Evolutionary conservation across 1,140 invertebrate genomes (phyloP).

Genomic region (Myzus persicae): DNA sequence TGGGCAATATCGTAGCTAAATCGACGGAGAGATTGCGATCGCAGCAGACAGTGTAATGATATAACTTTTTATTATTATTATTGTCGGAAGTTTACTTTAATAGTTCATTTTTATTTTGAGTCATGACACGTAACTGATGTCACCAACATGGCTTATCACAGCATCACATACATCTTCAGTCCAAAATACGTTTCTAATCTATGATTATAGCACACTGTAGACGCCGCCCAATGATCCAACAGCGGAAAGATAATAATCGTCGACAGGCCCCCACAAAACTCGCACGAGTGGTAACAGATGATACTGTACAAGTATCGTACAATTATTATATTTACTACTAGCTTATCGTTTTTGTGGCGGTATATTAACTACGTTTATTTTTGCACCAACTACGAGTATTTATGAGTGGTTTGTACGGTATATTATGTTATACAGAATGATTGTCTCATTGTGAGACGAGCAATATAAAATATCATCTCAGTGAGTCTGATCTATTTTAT

Average conservation of each 20-base stretch:
- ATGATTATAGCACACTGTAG: not conserved
- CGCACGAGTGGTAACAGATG: not conserved
- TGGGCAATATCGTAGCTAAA: too few species aligned
- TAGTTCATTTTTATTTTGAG: not conserved
- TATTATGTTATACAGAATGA: not conserved
- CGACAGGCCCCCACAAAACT: not conserved
- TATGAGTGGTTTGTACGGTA: not conserved
- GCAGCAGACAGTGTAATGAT: too few species aligned
- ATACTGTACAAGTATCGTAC: not conserved
- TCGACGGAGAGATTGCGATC: too few species aligned
- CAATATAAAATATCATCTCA: not conserved
- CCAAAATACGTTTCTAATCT: not conserved
- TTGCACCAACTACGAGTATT: not conserved
- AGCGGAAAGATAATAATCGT: not conserved
- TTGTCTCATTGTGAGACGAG: not conserved
- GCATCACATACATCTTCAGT: not conserved
- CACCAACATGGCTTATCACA: not conserved
- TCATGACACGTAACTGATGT: not conserved
- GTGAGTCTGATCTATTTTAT: not conserved
- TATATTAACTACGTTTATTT: conserved; percentile 15
- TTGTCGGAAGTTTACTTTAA: not conserved
- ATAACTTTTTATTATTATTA: too few species aligned
- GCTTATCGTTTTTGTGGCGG: not conserved
- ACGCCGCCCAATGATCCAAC: not conserved
- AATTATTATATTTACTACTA: not conserved